Percentiles rank a stretch among this genome's conserved stretches.
Evolutionary conservation across 2,113 vertebrate species (phyloP).

Genomic region (Speoplatyrhinus poulsoni): DNA sequence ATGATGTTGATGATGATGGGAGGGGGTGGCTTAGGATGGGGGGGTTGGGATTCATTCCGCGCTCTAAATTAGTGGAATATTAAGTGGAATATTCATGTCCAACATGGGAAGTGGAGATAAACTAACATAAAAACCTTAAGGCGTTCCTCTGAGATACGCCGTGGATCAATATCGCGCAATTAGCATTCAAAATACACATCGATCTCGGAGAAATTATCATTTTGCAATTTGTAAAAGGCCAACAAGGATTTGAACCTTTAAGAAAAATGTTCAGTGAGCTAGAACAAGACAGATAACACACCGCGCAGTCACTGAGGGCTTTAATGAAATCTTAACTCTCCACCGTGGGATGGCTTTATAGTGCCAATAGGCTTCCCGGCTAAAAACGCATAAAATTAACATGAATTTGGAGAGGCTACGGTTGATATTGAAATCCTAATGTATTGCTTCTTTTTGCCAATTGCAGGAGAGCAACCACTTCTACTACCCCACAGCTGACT

Average conservation of each 20-base stretch:
- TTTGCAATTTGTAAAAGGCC: conserved; percentile 62
- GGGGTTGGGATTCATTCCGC: conserved; percentile 31
- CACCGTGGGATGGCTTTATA: conserved; percentile 11
- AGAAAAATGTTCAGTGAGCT: conserved; percentile 49
- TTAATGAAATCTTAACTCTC: conserved; percentile 36
- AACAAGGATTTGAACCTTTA: conserved; percentile 52
- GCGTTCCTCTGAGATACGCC: conserved; percentile 52
- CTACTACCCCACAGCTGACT: conserved; percentile 70
- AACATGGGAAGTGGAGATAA: conserved; percentile 57
- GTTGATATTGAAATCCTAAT: conserved; percentile 25
- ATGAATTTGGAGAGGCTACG: conserved; percentile 4
- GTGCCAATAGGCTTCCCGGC: not conserved
- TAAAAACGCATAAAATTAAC: conserved; percentile 30
- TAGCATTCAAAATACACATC: conserved; percentile 68
- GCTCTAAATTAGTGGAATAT: conserved; percentile 20
- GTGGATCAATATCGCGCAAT: conserved; percentile 64
- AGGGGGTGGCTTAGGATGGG: conserved; percentile 37
- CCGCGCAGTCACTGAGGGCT: conserved; percentile 15
- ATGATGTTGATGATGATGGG: conserved; percentile 48
- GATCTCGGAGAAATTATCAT: conserved; percentile 61
- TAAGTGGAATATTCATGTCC: conserved; percentile 52
- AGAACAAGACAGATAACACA: conserved; percentile 39
- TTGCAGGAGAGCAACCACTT: conserved; percentile 67
- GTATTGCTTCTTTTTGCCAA: conserved; percentile 17
- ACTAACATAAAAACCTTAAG: conserved; percentile 52